Percentiles rank a stretch among this genome's conserved stretches.
phyloP scores from a whole-genome alignment of 1,140 invertebrate genomes.

The Whitmania pigra region DNA sequence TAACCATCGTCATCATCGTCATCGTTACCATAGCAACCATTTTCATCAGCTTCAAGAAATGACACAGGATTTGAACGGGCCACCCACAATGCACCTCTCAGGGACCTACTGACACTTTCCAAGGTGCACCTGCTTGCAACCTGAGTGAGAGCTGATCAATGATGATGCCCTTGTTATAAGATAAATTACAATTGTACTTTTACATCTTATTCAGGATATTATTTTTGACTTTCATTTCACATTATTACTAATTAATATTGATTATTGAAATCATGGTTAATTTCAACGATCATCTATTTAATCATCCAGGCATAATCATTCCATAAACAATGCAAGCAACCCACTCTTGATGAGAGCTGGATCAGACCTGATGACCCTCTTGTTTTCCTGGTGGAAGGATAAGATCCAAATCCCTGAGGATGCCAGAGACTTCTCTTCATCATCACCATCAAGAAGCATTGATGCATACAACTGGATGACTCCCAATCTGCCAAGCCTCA shows the following conservation, averaged over 20 bases:
- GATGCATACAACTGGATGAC: slow-evolving; percentile 29
- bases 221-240: too few relatives aligned
- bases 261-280: too few relatives aligned
- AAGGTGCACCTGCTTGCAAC: slow-evolving; percentile 17
- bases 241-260: too few relatives aligned
- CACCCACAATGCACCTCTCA: slow-evolving; percentile 35
- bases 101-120: slow-evolving; percentile 30
- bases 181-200: too few relatives aligned
- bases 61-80: slow-evolving; percentile 16
- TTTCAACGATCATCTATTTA: too few relatives aligned
- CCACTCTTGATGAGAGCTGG: slow-evolving; percentile 31
- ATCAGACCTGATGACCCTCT: slow-evolving; percentile 28
- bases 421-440: slow-evolving; percentile 29
- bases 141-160: slow-evolving; percentile 18
- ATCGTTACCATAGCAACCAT: background rate
- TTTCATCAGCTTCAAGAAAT: background rate
- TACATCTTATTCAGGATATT: background rate
- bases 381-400: slow-evolving; percentile 32
- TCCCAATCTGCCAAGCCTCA: slow-evolving; percentile 29
- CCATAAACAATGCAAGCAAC: slow-evolving; percentile 14
- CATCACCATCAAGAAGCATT: slow-evolving; percentile 26
- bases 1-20: background rate
- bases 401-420: slow-evolving; percentile 33
- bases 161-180: too few relatives aligned
- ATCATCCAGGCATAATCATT: too few relatives aligned